Evolutionary conservation across 2,888 invertebrate species (phyloP), one percentile per base, ranked within the genome.

Genomic region (Stenoptilia bipunctidactyla): DNA sequence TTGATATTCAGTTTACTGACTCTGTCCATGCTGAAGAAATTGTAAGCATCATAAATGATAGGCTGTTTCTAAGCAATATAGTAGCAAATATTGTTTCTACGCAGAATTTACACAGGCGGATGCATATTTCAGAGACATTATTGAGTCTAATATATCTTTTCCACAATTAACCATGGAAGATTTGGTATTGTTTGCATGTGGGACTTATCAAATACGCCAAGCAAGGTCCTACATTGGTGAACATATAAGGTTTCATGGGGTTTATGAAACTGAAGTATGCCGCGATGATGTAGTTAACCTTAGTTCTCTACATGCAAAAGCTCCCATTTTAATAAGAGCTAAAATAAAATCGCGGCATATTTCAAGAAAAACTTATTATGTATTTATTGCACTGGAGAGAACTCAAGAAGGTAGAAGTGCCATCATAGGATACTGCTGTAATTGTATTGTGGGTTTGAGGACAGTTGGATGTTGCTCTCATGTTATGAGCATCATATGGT

Each of bases 181-280:
- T 9, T 9, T 33, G 12, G 12, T 33, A n/a, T 9, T 33, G 4
- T 9, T 33, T 9, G n/a, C 33, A 9, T 33, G 33, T 33, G 33
- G 41, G 13, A 37, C 37, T 27, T 41, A 41, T 13, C 41, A 41
- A 41, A 41, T 38, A n/a, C 10, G 38, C 9, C 41, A 38, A 13
- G 41, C 38, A n/a, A 34, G 41, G 15, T 41, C 38, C n/a, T 41
- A 41, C 30, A 35, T 35, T 13, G 41, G 38, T 9, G 41, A 41
- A 27, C 37, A 38, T 37, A 34, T 41, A 13, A 15, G 41, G 2
- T 38, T 38, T 14, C 27, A 41, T 37, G 41, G 41, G 6, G 36
- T 38, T n/a, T 41, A 41, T 41, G 35, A 27, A 10, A 36, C 38
- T 20, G 37, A 41, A 37, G 38, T 41, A 35, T 38, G 34, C 15